These are phyloP conservation scores for Cyanoderma ruficeps DNA, from an alignment of 2,113 vertebrate genomes.

Conservation along the genomic window DNA sequence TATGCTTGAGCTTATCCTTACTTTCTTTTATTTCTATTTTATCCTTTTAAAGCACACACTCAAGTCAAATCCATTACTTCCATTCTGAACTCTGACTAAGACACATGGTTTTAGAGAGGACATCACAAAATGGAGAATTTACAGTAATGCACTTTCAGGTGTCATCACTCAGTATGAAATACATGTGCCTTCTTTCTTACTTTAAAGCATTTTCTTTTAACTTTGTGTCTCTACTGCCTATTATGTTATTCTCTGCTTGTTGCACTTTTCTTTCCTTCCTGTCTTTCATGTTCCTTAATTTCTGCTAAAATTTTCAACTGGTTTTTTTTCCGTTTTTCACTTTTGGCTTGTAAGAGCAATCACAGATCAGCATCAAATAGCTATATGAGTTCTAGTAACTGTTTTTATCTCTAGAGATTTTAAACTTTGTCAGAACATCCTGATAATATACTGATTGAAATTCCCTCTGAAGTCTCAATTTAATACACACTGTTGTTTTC, in stretches of 20 bases:
- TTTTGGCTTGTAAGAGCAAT: not conserved
- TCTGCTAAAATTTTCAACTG: not conserved
- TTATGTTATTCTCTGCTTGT: not conserved
- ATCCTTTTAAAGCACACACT: not conserved
- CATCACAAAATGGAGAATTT: not conserved
- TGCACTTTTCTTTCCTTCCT: not conserved
- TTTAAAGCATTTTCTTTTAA: not conserved
- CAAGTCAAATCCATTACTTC: not conserved
- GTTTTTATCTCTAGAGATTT: slow-evolving; percentile 14
- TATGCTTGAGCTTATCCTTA: not conserved
- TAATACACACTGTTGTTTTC: slow-evolving; percentile 14
- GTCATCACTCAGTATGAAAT: not conserved
- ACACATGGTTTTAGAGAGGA: not conserved
- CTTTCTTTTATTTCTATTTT: not conserved
- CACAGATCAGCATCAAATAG: not conserved
- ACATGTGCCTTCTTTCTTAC: not conserved
- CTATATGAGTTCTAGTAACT: not conserved
- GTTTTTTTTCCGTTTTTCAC: not conserved
- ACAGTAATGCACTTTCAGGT: not conserved
- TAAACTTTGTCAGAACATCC: slow-evolving; percentile 41
- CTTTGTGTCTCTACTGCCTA: not conserved
- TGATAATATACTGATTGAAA: slow-evolving; percentile 43
- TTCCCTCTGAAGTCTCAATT: slow-evolving; percentile 33
- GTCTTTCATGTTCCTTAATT: not conserved
- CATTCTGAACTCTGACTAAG: not conserved